Conservation (phyloP, 1,140 invertebrate genomes). For the Aphelenchoides fujianensis region DNA sequence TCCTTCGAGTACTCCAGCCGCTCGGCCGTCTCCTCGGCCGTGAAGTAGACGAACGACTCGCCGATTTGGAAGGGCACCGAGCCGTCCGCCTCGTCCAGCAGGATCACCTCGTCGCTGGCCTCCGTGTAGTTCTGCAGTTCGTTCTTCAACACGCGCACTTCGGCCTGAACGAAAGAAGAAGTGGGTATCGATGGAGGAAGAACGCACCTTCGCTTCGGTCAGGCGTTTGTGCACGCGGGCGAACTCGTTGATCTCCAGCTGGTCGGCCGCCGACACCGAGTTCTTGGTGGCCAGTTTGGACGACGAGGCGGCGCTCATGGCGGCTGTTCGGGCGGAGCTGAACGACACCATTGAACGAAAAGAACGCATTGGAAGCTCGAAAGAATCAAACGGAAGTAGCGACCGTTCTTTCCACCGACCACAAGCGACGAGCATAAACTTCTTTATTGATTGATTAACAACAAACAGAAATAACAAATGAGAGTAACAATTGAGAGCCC, state of each 20-base stretch:
- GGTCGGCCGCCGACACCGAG: constrained; percentile 3
- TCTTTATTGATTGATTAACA: neutral
- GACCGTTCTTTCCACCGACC: too few species aligned
- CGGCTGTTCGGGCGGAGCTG: neutral
- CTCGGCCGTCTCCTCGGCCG: neutral
- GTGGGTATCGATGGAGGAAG: neutral
- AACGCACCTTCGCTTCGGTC: constrained; percentile 5
- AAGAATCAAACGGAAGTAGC: too few species aligned
- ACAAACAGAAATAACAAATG: neutral
- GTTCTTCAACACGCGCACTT: neutral
- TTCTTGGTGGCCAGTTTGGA: constrained; percentile 5
- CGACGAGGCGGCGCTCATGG: neutral
- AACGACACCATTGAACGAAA: neutral
- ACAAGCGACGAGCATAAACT: too few species aligned
- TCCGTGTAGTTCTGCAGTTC: constrained; percentile 21
- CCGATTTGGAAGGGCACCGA: constrained; percentile 6
- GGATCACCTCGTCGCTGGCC: constrained; percentile 32
- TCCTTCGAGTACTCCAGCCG: neutral
- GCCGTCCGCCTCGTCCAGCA: constrained; percentile 33
- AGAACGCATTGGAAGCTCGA: too few species aligned
- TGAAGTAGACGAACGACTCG: constrained; percentile 18
- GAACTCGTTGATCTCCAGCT: constrained; percentile 19
- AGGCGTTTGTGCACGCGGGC: constrained; percentile 4
- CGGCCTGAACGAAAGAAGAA: neutral
- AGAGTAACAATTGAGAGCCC: neutral